Percentiles rank a stretch among this genome's conserved stretches.
Evolutionary conservation across 2,797 vertebrate genomes (phyloP).

Genomic region (Acrocephalus scirpaceus): DNA sequence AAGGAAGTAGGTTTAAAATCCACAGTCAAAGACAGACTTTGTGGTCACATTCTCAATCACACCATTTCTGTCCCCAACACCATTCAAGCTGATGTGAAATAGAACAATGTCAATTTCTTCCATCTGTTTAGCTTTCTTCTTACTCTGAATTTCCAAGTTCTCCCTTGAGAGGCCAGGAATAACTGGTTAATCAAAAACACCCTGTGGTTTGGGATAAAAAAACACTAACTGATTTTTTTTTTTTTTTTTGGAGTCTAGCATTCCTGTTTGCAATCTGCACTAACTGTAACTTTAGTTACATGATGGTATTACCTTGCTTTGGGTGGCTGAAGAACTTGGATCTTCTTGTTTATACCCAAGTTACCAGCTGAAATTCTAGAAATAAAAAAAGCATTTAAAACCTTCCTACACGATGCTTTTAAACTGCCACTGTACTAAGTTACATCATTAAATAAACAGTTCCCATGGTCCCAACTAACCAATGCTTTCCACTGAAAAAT

Average conservation of each 20-base stretch:
- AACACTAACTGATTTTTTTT: neutral
- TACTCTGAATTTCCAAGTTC: constrained; percentile 16
- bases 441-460: constrained; percentile 16
- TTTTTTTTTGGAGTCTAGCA: neutral
- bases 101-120: constrained; percentile 11
- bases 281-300: neutral
- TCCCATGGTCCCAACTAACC: neutral
- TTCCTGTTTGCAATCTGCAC: neutral
- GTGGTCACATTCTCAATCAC: neutral
- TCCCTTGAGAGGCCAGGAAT: constrained; percentile 40
- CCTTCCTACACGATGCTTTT: neutral
- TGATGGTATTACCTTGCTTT: neutral
- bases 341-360: neutral
- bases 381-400: neutral
- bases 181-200: constrained; percentile 63
- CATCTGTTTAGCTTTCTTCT: constrained; percentile 32
- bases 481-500: neutral
- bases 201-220: constrained; percentile 3
- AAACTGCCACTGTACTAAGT: neutral
- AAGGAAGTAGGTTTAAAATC: neutral
- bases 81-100: neutral
- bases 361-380: neutral
- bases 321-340: neutral
- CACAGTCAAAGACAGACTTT: neutral
- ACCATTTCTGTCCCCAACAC: neutral